Base-by-base conservation (phyloP, 2,888 invertebrate species). In the Lepidochrysops patricia region DNA sequence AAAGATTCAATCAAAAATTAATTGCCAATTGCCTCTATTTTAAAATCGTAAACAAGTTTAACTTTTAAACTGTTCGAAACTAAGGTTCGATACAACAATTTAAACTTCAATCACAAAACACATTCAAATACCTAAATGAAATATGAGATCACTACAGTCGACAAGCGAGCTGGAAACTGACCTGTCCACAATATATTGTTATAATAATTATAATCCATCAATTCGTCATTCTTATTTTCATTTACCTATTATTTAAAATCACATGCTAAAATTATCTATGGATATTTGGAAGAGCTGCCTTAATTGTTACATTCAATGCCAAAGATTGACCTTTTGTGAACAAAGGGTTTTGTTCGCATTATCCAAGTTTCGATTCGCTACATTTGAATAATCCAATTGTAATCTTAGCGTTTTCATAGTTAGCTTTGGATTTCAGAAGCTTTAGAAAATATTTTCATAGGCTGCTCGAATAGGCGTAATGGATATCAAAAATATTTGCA, bases 351-450 rank as follows among this genome's bases (percentile, higher is more conserved):
- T 66, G 66, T 69, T 66, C 64, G 67, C 67, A 68, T 69, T 61
- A 67, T 52, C 70, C 57, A 56, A 78, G 76, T 73, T 70, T 71
- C 72, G 65, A 64, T 74, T 72, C 69, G 76, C 73, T 68, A 70
- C 66, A 82, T 82, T 80, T 79, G 74, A 80, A 82, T 84, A 80
- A 82, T 78, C 74, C 73, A 75, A 81, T 82, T 82, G 79, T 79
- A 74, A 75, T 76, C 66, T 66, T 65, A 62, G 67, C 66, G 69
- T 72, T 72, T 71, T 71, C 64, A 66, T 61, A 35, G 58, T 43
- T 54, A 37, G 32, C n/a, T 59, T 19, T 57, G 15, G n/a, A 35
- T 6, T 37, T 2, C 29, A 13, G 27, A n/a, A 7, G 27, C 50
- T 25, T 26, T 7, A 50, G 26, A 50, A 50, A 50, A 50, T 50